A percentile compares a stretch with the other conserved stretches of the same genome.
phyloP scores from a whole-genome alignment of 2,113 vertebrate genomes.

The Psephotus haematonotus region DNA sequence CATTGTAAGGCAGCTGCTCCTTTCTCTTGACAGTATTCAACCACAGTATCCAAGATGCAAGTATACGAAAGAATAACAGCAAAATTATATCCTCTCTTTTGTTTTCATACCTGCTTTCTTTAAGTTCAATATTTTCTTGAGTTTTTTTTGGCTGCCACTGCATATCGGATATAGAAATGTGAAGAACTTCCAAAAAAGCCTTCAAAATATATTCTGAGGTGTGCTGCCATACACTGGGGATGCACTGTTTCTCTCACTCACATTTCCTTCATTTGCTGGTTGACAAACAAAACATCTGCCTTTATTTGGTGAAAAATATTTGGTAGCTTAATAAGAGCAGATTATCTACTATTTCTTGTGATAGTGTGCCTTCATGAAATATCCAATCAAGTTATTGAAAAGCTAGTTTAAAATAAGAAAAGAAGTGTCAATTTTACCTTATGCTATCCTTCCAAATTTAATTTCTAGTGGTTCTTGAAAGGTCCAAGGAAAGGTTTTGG shows the following conservation, averaged over 20 bases:
- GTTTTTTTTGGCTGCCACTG: not conserved
- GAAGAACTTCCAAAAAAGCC: not conserved
- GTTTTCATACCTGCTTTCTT: not conserved
- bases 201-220: not conserved
- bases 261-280: not conserved
- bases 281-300: not conserved
- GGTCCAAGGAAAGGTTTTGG: not conserved
- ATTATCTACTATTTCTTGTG: not conserved
- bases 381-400: not conserved
- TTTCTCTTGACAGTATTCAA: not conserved
- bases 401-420: not conserved
- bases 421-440: not conserved
- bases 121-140: not conserved
- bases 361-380: not conserved
- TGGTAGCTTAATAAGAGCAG: not conserved
- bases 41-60: not conserved
- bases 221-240: rapidly evolving
- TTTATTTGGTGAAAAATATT: not conserved
- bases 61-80: not conserved
- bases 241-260: not conserved
- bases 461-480: not conserved
- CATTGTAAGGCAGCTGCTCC: not conserved
- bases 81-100: not conserved
- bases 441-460: not conserved
- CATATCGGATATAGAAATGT: not conserved